Base-by-base conservation (phyloP, 2,113 vertebrate genomes). In the Semnornis frantzii region DNA sequence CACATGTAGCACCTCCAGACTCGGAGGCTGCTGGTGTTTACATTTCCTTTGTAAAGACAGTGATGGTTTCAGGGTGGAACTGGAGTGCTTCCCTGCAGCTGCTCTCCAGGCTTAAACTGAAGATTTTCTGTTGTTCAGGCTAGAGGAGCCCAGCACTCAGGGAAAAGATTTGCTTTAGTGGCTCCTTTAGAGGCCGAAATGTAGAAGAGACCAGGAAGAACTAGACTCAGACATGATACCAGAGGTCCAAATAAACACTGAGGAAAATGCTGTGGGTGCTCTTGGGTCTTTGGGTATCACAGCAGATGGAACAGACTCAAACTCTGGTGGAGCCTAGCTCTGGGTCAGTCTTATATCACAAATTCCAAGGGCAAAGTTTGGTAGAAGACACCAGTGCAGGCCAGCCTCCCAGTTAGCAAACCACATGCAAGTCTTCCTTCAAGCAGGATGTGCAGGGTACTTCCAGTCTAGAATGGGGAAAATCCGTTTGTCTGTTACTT, bases 71-170 rank as follows among this genome's bases (percentile, higher is more conserved):
- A 89, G 92, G 91, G 85, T 79, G 92, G 91, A 93, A 84, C 62
- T 95, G 79, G 85, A 91, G 89, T 60, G 71, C 39, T 87, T 93
- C 90, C 91, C 86, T 82, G 89, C 92, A 97, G 93, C 93, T 96
- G 92, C 71, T 93, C 80, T 80, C 58, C 28, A 79, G 55, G 62
- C 89, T 95, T 85, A 86, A 87, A 89, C 27, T 69, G 74, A 73
- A 86, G 55, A 86, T 64, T 89, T 86, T 82, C 0, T 6, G 44
- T 87, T 25, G 37, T 39, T 58, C 3, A 10, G 34, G 52, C 70
- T 77, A 34, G 24, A 92, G 50, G 34, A 92, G 33, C 18, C 16
- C 0, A 3, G 66, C 42, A 92, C 27, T 50, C 69, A 74, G 8
- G 24, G 65, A 84, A 66, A 70, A 78, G 57, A 66, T 28, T 1